Evolutionary conservation across 2,113 vertebrate genomes (phyloP), one percentile per base, ranked within the genome.

Genomic region (Castor canadensis): DNA sequence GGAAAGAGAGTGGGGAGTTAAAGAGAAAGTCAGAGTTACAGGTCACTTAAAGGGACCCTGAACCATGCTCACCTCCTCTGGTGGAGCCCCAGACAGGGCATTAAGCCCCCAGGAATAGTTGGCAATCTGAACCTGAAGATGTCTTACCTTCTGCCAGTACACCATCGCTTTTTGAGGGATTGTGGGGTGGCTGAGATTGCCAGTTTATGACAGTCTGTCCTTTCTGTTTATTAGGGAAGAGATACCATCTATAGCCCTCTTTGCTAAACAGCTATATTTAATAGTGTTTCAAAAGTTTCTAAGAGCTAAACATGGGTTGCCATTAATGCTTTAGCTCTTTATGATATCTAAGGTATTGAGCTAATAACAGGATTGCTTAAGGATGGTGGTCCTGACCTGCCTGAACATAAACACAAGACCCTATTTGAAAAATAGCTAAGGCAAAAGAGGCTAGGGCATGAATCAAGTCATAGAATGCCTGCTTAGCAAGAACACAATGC

Each of bases 281-380:
- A 83, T 1, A 75, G 38, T 60, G 45, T 73, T 82, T 92, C 80
- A 87, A 47, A 92, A 90, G 12, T 86, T 81, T 89, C 30, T 76
- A 84, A 89, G 84, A 90, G 71, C 49, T 85, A 58, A 96, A 28
- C 80, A 82, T 95, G 54, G 54, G 54, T 56, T 87, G 12, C 35
- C 47, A 28, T n/a, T 30, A 89, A 89, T 9, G 49, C 16, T 64
- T 58, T 4, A 73, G 62, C 9, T 85, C 32, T 89, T 97, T 88
- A 79, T 76, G 83, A 77, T 81, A 47, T 10, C 20, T 58, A 84
- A 60, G 26, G 52, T 83, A 89, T 58, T 72, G 67, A 80, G 49
- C 38, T 82, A 86, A 95, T 3, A 93, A 94, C 8, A 58, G 64
- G 3, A 0, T 52, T 83, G 20, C 76, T 95, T 89, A 58, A 93